phyloP scores from a whole-genome alignment of 2,113 vertebrate genomes.

The Pogona vitticeps region DNA sequence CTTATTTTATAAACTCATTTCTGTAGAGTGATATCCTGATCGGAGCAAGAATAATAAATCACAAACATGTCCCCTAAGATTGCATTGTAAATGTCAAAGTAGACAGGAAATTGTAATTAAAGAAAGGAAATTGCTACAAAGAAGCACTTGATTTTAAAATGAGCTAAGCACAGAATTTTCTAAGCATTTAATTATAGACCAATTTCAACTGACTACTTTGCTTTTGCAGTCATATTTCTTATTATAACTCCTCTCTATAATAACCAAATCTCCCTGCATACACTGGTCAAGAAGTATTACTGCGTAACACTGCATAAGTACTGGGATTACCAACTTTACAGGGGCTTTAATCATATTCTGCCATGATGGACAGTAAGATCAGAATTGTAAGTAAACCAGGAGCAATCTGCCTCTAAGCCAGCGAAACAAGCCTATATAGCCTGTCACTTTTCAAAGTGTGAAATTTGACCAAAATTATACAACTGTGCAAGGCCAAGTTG shows the following conservation, averaged over 20 bases:
- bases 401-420: slow-evolving; percentile 51
- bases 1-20: slow-evolving; percentile 97
- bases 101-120: slow-evolving; percentile 98
- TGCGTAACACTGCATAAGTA: slow-evolving; percentile 67
- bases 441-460: not conserved
- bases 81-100: slow-evolving; percentile 95
- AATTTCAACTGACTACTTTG: slow-evolving; percentile 85
- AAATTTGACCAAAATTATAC: slow-evolving; percentile 2
- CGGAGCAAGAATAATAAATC: slow-evolving; percentile 95
- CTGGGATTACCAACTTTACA: slow-evolving; percentile 73
- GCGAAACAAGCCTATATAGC: not conserved
- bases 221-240: slow-evolving; percentile 84
- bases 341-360: slow-evolving; percentile 52
- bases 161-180: slow-evolving; percentile 90
- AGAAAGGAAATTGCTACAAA: slow-evolving; percentile 96
- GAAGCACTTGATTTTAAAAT: slow-evolving; percentile 94
- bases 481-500: slow-evolving; percentile 31
- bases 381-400: slow-evolving; percentile 66
- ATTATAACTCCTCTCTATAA: slow-evolving; percentile 82
- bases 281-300: slow-evolving; percentile 64
- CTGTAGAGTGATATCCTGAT: slow-evolving; percentile 90
- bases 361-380: slow-evolving; percentile 57
- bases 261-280: slow-evolving; percentile 78
- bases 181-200: slow-evolving; percentile 95
- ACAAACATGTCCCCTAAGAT: slow-evolving; percentile 93